These are phyloP conservation scores for Spodoptera litura DNA, from an alignment of 1,140 invertebrate genomes.

Conservation along the genomic window DNA sequence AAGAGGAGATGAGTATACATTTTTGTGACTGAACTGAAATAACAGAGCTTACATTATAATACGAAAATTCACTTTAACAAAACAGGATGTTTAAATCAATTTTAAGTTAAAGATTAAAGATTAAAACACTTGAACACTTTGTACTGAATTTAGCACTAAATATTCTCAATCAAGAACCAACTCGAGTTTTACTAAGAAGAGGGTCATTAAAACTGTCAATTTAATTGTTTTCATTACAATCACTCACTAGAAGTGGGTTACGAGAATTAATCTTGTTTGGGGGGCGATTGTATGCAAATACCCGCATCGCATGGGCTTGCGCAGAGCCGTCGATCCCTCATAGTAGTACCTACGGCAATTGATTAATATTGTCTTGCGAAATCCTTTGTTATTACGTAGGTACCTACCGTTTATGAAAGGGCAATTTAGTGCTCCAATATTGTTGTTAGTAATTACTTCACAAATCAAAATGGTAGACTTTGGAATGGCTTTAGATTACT, in stretches of 20 bases:
- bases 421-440: conserved; percentile 26
- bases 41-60: too few relatives aligned
- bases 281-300: conserved; percentile 46
- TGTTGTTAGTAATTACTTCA: conserved; percentile 1
- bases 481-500: background rate
- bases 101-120: too few relatives aligned
- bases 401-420: conserved; percentile 26
- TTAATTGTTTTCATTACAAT: conserved; percentile 34
- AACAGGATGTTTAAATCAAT: too few relatives aligned
- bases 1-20: too few relatives aligned
- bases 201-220: background rate
- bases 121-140: too few relatives aligned
- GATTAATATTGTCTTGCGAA: conserved; percentile 27
- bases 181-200: background rate
- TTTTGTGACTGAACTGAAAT: too few relatives aligned
- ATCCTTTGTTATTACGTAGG: conserved; percentile 28
- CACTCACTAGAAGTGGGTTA: conserved; percentile 37
- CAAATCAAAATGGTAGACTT: background rate
- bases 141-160: too few relatives aligned
- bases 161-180: background rate
- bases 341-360: conserved; percentile 9
- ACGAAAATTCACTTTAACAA: too few relatives aligned
- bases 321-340: conserved; percentile 37
- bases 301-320: conserved; percentile 40
- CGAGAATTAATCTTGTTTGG: conserved; percentile 35